Percentiles rank a stretch among this genome's conserved stretches.
phyloP scores from a whole-genome alignment of 2,797 vertebrate genomes.

The Labeo calbasu region DNA sequence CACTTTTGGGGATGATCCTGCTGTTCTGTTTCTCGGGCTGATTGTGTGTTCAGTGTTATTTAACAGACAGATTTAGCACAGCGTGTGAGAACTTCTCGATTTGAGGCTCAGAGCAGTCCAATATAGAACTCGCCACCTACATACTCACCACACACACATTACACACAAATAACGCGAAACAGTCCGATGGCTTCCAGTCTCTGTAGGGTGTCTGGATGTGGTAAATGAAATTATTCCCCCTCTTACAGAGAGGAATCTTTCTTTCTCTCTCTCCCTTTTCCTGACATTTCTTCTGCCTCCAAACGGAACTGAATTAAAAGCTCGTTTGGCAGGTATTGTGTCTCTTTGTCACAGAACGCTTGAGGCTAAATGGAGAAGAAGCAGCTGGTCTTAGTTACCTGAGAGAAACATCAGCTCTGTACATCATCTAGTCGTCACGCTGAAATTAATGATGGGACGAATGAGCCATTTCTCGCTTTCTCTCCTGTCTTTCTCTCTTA shows the following conservation, averaged over 20 bases:
- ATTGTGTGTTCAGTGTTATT: constrained; percentile 28
- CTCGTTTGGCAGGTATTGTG: constrained; percentile 43
- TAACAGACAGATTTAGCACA: constrained; percentile 41
- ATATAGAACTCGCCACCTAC: constrained; percentile 43
- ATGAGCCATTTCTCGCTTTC: neutral
- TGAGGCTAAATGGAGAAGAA: constrained; percentile 28
- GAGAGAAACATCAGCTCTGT: constrained; percentile 32
- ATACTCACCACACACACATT: neutral
- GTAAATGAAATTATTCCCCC: constrained; percentile 41
- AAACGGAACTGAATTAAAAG: constrained; percentile 40
- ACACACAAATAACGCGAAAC: neutral
- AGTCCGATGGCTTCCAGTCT: constrained; percentile 26
- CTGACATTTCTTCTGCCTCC: constrained; percentile 34
- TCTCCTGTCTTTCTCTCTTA: neutral
- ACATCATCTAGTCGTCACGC: neutral
- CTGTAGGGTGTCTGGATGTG: constrained; percentile 33
- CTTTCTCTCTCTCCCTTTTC: constrained; percentile 8
- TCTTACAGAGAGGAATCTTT: constrained; percentile 23
- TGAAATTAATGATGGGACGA: constrained; percentile 6
- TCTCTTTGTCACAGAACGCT: constrained; percentile 35
- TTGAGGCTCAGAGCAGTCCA: constrained; percentile 14
- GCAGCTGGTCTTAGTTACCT: constrained; percentile 46
- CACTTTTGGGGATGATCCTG: neutral
- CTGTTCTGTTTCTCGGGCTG: neutral
- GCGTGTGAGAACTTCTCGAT: constrained; percentile 41